Conservation (phyloP, 2,797 vertebrate genomes). For the Macroramphosus scolopax region DNA sequence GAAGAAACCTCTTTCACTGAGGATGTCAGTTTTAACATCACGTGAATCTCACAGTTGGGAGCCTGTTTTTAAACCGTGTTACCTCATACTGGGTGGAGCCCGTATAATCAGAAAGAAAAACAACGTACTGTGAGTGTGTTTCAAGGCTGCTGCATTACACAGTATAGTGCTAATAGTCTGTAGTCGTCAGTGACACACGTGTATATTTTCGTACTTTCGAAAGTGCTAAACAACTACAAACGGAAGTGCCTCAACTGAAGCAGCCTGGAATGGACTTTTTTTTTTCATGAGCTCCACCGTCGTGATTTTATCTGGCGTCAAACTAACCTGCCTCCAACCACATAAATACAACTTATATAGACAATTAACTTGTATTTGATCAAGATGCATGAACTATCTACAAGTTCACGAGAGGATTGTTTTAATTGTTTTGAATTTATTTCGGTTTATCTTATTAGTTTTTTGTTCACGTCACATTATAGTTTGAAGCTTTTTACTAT, state of each 20-base stretch:
- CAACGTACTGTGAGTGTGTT: constrained; percentile 15
- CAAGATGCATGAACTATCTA: constrained; percentile 2
- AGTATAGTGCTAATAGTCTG: constrained; percentile 4
- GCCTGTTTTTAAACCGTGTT: constrained; percentile 32
- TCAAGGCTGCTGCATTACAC: constrained; percentile 19
- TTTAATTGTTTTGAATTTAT: too few relatives aligned
- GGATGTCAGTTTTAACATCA: constrained; percentile 23
- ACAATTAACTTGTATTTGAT: constrained; percentile 14
- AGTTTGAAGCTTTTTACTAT: too few relatives aligned
- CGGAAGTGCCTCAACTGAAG: constrained; percentile 7
- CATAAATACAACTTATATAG: constrained; percentile 12
- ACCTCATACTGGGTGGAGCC: constrained; percentile 51
- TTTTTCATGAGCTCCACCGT: constrained; percentile 19
- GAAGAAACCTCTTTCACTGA: constrained; percentile 18
- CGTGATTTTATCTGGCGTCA: constrained; percentile 36
- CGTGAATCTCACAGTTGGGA: constrained; percentile 23
- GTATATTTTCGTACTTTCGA: too few relatives aligned
- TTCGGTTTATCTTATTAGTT: too few relatives aligned
- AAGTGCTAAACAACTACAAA: constrained; percentile 11
- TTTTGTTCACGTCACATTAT: too few relatives aligned
- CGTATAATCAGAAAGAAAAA: constrained; percentile 43
- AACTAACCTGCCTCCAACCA: constrained; percentile 36
- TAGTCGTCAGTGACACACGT: constrained; percentile 9
- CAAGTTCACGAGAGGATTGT: too few relatives aligned
- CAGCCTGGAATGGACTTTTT: constrained; percentile 24